Evolutionary conservation across 1,140 invertebrate species (phyloP), one percentile per base, ranked within the genome.

Genomic region (Zaprionus vittiger): DNA sequence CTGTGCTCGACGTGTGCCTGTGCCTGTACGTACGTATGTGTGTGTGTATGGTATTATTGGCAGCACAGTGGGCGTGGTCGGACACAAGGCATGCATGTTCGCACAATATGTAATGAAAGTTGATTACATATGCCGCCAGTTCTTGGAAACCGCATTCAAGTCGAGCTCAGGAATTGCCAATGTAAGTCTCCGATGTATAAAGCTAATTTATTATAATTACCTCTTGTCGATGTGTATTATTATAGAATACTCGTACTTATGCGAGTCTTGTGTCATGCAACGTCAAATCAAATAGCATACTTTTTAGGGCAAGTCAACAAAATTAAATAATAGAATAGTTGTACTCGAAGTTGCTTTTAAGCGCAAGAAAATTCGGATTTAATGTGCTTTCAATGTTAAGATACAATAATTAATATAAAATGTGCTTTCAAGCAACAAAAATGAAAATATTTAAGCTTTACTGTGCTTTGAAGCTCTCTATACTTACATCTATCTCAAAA

Each of bases 31-130:
- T 74, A 28, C 20, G 15, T 57, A n/a, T 37, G 22, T 69, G 24
- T 52, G 22, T 62, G 56, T 55, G 44, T 38, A 34, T 65, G 20
- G 24, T 62, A 34, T 52, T 60, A 69, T 70, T 54, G 47, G 31
- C 44, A 52, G 57, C 69, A 56, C 66, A 62, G 57, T 74, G 72
- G 72, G 73, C 73, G 60, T 57, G 59, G 38, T 20, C 37, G n/a
- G 41, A 47, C 20, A 31, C 41, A 52, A 54, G 22, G 20, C 31
- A 38, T 49, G 63, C 55, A 37, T 52, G 72, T 31, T 57, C 70
- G 60, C 54, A 54, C 59, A 74, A 57, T 57, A 63, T 75, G 73
- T 71, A 71, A 75, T 75, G 41, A 47, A 71, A 75, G 31, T 71
- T 75, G 60, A 66, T 57, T 56, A 57, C 52, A 44, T 44, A 41